Conservation (phyloP, 92 coral and sea anemone species). For the Epizoanthus illoricatus region DNA sequence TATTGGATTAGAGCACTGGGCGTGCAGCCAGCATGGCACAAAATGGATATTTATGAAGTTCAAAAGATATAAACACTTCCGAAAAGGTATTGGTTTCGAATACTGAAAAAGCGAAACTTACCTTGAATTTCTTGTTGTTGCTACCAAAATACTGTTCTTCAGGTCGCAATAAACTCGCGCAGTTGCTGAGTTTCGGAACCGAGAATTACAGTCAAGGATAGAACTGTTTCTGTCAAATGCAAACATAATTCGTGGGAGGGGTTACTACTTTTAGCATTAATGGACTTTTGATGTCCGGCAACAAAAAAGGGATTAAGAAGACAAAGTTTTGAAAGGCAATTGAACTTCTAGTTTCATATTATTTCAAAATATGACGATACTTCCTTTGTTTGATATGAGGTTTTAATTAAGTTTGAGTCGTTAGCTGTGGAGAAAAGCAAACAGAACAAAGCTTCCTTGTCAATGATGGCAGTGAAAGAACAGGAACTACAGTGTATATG, state of each 20-base stretch:
- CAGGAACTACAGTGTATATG: constrained; percentile 13
- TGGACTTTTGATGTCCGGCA: constrained; percentile 15
- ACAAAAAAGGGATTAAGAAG: constrained; percentile 19
- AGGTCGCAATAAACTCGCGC: too few relatives aligned
- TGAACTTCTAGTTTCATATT: constrained; percentile 27
- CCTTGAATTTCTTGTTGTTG: not conserved
- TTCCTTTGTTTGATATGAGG: constrained; percentile 9
- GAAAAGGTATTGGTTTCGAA: too few relatives aligned
- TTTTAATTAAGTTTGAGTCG: constrained; percentile 26
- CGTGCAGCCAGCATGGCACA: too few relatives aligned
- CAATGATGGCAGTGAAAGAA: constrained; percentile 8
- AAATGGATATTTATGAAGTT: too few relatives aligned
- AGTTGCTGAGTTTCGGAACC: too few relatives aligned
- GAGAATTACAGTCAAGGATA: not conserved
- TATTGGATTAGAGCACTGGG: too few relatives aligned
- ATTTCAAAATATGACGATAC: constrained; percentile 17
- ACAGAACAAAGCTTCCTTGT: constrained; percentile 21
- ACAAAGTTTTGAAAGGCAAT: constrained; percentile 13
- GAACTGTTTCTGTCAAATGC: not conserved
- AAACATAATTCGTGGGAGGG: constrained; percentile 15
- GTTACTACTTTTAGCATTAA: not conserved
- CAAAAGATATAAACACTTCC: too few relatives aligned
- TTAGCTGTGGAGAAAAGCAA: constrained; percentile 3
- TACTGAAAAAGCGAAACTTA: too few relatives aligned
- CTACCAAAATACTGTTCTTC: not conserved